phyloP scores from a whole-genome alignment of 2,113 vertebrate genomes.

The Erinaceus europaeus region DNA sequence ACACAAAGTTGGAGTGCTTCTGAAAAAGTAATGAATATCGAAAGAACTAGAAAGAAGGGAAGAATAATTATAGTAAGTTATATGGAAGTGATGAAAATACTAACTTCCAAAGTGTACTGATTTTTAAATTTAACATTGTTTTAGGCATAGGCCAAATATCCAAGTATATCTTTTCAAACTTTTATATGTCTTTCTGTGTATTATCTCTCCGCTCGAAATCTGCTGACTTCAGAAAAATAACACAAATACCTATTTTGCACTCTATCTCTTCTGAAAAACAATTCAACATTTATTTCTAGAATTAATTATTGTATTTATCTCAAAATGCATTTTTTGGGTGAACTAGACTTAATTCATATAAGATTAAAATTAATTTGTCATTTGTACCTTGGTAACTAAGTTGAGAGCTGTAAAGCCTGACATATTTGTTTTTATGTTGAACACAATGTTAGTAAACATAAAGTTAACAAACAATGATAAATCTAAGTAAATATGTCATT shows the following conservation, averaged over 20 bases:
- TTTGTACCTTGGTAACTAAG: neutral
- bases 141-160: no score
- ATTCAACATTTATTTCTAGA: neutral
- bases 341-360: neutral
- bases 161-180: no score
- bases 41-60: no score
- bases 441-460: neutral
- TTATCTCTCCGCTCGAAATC: neutral
- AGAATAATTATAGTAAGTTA: no score
- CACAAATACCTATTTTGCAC: neutral
- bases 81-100: no score
- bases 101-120: no score
- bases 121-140: no score
- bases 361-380: slow-evolving; percentile 4
- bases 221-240: neutral
- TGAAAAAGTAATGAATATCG: no score
- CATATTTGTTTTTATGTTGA: neutral
- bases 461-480: neutral
- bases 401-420: neutral
- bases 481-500: no score
- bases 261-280: neutral
- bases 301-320: neutral
- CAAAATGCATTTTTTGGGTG: neutral
- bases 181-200: neutral
- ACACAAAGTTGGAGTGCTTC: no score